Conservation (phyloP, 1,140 invertebrate genomes). For the Heterodera schachtii region DNA sequence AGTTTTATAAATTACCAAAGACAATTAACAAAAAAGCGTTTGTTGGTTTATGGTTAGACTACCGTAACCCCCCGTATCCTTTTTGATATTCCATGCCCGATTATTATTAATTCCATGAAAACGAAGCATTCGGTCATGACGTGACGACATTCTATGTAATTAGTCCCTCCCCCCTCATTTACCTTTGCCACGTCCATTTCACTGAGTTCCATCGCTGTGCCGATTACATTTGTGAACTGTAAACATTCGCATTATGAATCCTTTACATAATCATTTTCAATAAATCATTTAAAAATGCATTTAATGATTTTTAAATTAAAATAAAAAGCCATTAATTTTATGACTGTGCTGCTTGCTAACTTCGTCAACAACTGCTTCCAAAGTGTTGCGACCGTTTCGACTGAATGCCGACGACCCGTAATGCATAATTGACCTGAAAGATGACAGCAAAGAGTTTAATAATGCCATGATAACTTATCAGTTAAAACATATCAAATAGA, state of each 20-base stretch:
- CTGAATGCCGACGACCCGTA: slow-evolving; percentile 63
- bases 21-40: too few species aligned
- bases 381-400: slow-evolving; percentile 61
- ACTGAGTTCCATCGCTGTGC: slow-evolving; percentile 57
- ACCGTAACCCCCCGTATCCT: too few species aligned
- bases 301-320: too few species aligned
- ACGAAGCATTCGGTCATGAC: too few species aligned
- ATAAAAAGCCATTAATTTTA: not conserved
- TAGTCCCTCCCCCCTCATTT: too few species aligned
- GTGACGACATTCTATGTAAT: too few species aligned
- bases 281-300: too few species aligned
- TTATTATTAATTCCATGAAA: too few species aligned
- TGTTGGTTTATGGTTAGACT: too few species aligned
- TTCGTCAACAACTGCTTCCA: slow-evolving; percentile 56
- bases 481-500: not conserved
- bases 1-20: not conserved
- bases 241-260: too few species aligned
- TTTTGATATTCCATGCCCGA: too few species aligned
- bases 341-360: not conserved
- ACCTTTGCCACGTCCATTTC: slow-evolving; percentile 58
- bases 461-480: not conserved
- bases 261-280: too few species aligned
- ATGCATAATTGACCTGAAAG: slow-evolving; percentile 45
- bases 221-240: slow-evolving; percentile 59
- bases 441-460: not conserved